A percentile compares a stretch with the other conserved stretches of the same genome.
Evolutionary conservation across 2,888 invertebrate genomes (phyloP).

Genomic region (Pyrochroa serraticornis): DNA sequence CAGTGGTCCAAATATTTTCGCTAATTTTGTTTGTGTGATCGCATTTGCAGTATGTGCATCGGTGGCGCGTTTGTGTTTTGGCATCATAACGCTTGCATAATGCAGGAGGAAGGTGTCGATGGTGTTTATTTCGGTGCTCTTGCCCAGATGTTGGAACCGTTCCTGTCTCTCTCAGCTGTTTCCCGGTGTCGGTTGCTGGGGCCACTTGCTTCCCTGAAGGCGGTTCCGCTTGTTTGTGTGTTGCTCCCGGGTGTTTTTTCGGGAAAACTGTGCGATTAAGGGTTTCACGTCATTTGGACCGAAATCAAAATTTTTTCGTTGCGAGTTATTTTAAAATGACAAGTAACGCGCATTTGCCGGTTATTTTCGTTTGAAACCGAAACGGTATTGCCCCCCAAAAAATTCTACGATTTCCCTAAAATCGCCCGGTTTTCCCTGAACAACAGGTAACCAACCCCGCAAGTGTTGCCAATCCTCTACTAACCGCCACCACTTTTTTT

Average conservation of each 20-base stretch:
- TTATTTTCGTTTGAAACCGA: neutral
- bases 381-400: neutral
- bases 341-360: neutral
- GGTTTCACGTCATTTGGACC: neutral
- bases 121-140: slow-evolving; percentile 38
- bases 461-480: too few relatives aligned
- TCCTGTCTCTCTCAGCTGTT: slow-evolving; percentile 43
- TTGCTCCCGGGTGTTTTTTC: slow-evolving; percentile 1
- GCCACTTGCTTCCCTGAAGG: slow-evolving; percentile 31
- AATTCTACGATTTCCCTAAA: neutral
- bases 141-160: slow-evolving; percentile 36
- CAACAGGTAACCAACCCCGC: too few relatives aligned
- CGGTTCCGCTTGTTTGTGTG: slow-evolving; percentile 4
- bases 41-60: slow-evolving; percentile 15
- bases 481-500: neutral
- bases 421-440: too few relatives aligned
- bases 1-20: slow-evolving; percentile 43
- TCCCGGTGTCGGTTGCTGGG: slow-evolving; percentile 33
- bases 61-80: slow-evolving; percentile 35
- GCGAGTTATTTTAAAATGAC: too few relatives aligned
- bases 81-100: slow-evolving; percentile 42
- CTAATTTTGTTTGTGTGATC: slow-evolving; percentile 37
- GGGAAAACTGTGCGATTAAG: neutral
- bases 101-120: slow-evolving; percentile 32
- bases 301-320: too few relatives aligned